Evolutionary conservation across 1,140 invertebrate species (phyloP), one percentile per base, ranked within the genome.

Genomic region (Akabosia matsudoensis): DNA sequence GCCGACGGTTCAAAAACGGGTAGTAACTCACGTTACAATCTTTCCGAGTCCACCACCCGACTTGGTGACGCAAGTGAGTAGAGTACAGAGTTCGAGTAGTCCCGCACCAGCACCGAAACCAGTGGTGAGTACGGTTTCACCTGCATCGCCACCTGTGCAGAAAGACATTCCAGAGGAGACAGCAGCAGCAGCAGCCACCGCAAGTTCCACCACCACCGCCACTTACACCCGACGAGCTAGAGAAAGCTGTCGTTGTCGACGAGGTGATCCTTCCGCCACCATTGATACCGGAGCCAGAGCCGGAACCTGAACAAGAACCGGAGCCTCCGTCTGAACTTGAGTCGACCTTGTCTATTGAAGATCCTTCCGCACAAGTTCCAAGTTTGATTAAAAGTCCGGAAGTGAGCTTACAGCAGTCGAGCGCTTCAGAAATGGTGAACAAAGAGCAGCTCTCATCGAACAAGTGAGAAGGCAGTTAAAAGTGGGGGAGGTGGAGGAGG

Each of bases 1-100:
- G 24, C 61, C 75, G 52, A 74, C 73, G 26, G 76, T 78, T 34
- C 80, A 81, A 73, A 81, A 81, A 54, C 54, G 80, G 33, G 80
- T 81, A 10, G 79, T 82, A 16, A 81, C 81, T 18, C 81, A 82
- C 34, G 79, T 82, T 1, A 82, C 81, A 54, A 82, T 82, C 14
- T 82, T 81, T 70, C 81, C 81, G 24, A 77, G 78, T 22, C 81
- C 79, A 1, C 80, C 78, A 18, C 52, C 61, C 28, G 61, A 67
- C 28, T 67, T 67, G 45, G 78, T 81, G 18, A 73, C 76, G 18
- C 76, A 76, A 76, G 78, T 77, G 33, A 51, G 52, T 33, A 67
- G 61, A 67, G 33, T 74, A 26, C 22, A 31, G 30, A 31, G n/a
- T 31, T 30, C 33, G 18, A 22, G 61, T 22, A 24, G 22, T 34